Base-by-base conservation (phyloP, 92 coral and sea anemone genomes). In the Parazoanthus atlanticus region DNA sequence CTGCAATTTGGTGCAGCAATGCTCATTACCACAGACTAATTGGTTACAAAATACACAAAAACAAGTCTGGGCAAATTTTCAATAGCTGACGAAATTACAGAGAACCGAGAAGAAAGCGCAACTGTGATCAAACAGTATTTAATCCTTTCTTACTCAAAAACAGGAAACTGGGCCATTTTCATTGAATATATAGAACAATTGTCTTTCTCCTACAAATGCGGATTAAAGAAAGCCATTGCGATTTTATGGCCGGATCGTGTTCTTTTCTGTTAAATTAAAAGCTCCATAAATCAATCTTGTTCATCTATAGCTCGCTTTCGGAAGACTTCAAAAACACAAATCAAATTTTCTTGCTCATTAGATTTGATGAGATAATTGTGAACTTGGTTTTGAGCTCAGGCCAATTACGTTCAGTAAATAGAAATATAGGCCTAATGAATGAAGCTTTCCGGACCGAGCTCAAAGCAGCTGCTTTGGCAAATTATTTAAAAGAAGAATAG, bases 21-120 rank as follows among this genome's bases (percentile, higher is more conserved):
- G 90, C 93, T 93, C 98, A 93, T 92, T 93, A 93, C 82, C 85
- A 81, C 30, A 64, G 61, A 72, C 89, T 93, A 95, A 95, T 93
- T 93, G 98, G 74, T 90, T 90, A 67, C 82, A 93, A 93, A 93
- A 92, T 80, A 92, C 93, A 90, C 93, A 74, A 31, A 77, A 86
- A 86, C 71, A 64, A 89, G 41, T 65, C 66, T 61, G 85, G 70
- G 78, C 74, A 91, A 89, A 88, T 79, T 75, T 85, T 79, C 33
- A 36, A 43, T 78, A 61, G 43, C 74, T 75, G 34, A 31, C 38
- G 49, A 12, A 64, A 49, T 76, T 67, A 23, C 52, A 34, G 80
- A 69, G 52, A 69, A 31, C 7, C 13, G 25, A 41, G 43, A 75
- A 36, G n/a, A 21, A 40, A 33, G 30, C 41, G 25, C 78, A 21